Evolutionary conservation across 1,140 invertebrate genomes (phyloP), one percentile per base, ranked within the genome.

Genomic region (Cylas formicarius): DNA sequence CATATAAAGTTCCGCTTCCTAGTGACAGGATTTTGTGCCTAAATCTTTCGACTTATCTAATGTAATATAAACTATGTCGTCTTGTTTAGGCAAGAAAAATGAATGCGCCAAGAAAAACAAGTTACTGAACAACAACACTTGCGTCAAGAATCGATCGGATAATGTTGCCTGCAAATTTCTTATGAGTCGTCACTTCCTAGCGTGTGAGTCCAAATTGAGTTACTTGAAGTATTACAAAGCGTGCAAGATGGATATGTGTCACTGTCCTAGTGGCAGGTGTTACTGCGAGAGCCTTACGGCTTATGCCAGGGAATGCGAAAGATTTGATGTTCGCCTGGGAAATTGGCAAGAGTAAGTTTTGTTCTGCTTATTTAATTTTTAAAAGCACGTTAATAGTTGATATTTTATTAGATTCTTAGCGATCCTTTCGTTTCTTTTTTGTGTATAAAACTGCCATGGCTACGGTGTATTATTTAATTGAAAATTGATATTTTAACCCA

Each of bases 271-370:
- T n/a, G 73, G 75, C 2, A 71, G 77, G 42, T 94, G 90, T 60
- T 86, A 90, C 61, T 95, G 91, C 64, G 88, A 92, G 55, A 84
- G 86, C 32, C 80, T 93, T 48, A 80, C 81, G 38, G 90, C 90
- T 0, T 95, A 94, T 63, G 83, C 84, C 3, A 78, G 85, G 47
- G 86, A 91, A 61, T 94, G 91, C 63, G 72, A 78, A 29, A 71
- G 86, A 4, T 62, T 86, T 6, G 88, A 86, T 1, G 76, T 85
- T 23, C 72, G 74, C 29, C 64, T 86, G 28, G 61, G 67, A 1
- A 48, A 54, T 41, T 81, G 84, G 84, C 66, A 81, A 51, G 65
- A 66, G 18, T 69, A 72, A 14, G 79, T 77, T 22, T 74, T 70
- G 48, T 85, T 82, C 47, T 6, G 7, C 5, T 31, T 31, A n/a